phyloP scores from a whole-genome alignment of 35 echinoderm and acorn worm genomes.

The Apostichopus parvimensis region DNA sequence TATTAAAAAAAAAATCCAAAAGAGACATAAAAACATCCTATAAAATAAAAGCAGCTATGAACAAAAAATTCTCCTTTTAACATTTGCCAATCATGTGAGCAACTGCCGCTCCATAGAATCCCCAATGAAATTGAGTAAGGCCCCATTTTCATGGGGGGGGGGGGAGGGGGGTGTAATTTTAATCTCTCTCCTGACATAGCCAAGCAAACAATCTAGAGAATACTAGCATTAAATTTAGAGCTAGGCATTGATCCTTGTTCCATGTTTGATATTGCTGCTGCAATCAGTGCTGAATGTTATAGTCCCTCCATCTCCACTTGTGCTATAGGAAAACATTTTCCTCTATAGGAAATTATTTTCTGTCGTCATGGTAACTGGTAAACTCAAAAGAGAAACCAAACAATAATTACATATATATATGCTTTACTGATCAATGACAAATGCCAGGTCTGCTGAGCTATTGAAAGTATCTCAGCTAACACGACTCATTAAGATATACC shows the following conservation, averaged over 20 bases:
- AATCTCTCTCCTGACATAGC: no score
- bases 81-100: background rate
- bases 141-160: no score
- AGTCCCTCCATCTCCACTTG: background rate
- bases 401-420: background rate
- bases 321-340: background rate
- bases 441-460: background rate
- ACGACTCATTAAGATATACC: background rate
- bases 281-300: background rate
- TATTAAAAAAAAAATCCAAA: no score
- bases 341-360: background rate
- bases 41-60: no score
- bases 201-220: no score
- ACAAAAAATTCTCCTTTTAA: no score
- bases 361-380: background rate
- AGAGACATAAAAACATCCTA: no score
- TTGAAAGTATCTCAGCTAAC: background rate
- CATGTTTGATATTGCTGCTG: background rate
- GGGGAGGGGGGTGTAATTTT: no score
- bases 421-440: background rate
- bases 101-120: background rate
- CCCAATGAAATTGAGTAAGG: no score
- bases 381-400: background rate
- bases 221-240: background rate
- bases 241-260: background rate